Conservation (phyloP, 2,113 vertebrate species). For the Oryzias celebensis region DNA sequence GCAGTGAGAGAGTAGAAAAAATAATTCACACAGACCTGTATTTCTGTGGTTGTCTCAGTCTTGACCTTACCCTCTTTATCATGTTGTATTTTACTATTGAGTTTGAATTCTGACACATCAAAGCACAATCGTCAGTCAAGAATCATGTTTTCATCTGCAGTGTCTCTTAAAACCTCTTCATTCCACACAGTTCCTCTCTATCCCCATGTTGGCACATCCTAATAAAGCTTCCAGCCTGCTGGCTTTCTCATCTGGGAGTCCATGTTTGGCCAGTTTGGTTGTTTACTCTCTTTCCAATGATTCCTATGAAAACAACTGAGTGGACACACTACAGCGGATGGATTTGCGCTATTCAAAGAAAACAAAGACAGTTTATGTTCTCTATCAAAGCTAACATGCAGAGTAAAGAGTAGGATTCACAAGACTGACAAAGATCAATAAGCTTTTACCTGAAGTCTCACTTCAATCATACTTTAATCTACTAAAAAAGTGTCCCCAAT, state of each 20-base stretch:
- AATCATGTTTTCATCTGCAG: too few relatives aligned
- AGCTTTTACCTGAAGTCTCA: neutral
- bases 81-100: neutral
- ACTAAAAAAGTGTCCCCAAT: too few relatives aligned
- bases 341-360: slow-evolving; percentile 27
- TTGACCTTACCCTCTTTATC: too few relatives aligned
- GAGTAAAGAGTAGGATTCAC: neutral
- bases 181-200: neutral
- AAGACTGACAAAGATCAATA: neutral
- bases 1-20: slow-evolving; percentile 8
- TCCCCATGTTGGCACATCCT: slow-evolving; percentile 11
- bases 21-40: slow-evolving; percentile 10
- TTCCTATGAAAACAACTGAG: slow-evolving; percentile 37
- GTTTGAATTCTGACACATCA: slow-evolving; percentile 33
- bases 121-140: neutral
- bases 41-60: slow-evolving; percentile 9
- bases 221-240: slow-evolving; percentile 36
- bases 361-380: slow-evolving; percentile 6
- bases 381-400: slow-evolving; percentile 18
- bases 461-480: too few relatives aligned
- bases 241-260: slow-evolving; percentile 37
- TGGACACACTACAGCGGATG: slow-evolving; percentile 16
- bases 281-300: slow-evolving; percentile 23
- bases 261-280: slow-evolving; percentile 26
- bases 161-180: neutral